These are phyloP conservation scores for Riparia riparia DNA, from an alignment of 2,113 vertebrate genomes.

Conservation along the genomic window DNA sequence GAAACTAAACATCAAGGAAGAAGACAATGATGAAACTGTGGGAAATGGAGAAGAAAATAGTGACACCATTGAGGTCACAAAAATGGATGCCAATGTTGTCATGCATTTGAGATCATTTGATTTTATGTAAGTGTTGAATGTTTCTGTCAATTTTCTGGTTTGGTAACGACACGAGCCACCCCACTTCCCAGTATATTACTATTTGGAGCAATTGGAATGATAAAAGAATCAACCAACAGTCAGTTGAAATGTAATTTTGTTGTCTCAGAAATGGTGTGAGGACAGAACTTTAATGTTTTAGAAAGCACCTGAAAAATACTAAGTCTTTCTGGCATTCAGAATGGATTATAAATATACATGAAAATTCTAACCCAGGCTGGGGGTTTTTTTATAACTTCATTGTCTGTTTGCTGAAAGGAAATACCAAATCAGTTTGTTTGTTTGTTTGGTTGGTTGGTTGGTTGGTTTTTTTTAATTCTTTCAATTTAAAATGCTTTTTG, in stretches of 20 bases:
- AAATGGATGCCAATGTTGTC: conserved; percentile 97
- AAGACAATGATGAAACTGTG: conserved; percentile 59
- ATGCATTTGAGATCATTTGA: conserved; percentile 96
- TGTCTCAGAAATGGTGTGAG: neutral
- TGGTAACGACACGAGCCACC: neutral
- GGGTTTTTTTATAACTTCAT: neutral
- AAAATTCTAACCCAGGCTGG: neutral
- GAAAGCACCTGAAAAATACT: neutral
- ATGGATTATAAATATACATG: neutral
- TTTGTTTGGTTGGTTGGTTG: too few relatives aligned
- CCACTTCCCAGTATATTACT: neutral
- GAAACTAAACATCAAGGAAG: conserved; percentile 70
- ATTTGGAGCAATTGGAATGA: neutral
- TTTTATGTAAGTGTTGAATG: conserved; percentile 89
- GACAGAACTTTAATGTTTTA: neutral
- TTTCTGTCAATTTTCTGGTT: neutral
- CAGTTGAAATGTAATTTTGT: neutral
- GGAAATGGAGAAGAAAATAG: conserved; percentile 67
- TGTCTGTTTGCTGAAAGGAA: neutral
- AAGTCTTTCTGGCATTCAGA: neutral
- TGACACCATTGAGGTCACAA: conserved; percentile 88
- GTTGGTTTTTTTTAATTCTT: neutral
- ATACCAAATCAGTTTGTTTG: neutral
- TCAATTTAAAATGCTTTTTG: neutral
- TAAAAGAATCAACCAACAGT: neutral